Evolutionary conservation across 2,113 vertebrate genomes (phyloP).

Genomic region (Pelvicachromis taeniatus): DNA sequence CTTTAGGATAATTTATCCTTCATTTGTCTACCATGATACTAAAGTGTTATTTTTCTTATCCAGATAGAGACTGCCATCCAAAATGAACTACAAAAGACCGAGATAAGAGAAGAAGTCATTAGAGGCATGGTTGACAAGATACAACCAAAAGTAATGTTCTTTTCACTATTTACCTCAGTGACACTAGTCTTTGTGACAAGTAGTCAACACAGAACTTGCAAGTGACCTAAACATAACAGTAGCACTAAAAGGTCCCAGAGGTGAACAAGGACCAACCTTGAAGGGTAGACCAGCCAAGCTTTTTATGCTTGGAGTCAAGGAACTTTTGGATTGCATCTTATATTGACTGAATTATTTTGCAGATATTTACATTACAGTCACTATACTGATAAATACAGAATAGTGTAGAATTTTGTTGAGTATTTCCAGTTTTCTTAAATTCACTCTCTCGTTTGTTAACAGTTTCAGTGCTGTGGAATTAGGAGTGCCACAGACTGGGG

Average conservation of each 20-base stretch:
- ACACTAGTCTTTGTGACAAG: not conserved
- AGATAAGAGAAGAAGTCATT: not conserved
- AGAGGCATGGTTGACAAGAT: rapidly evolving
- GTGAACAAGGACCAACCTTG: not conserved
- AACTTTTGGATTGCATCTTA: not conserved
- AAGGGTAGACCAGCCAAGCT: not conserved
- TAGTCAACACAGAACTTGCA: not conserved
- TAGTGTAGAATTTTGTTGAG: not conserved
- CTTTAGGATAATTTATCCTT: not conserved
- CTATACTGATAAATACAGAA: not conserved
- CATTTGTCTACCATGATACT: not conserved
- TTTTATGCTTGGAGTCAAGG: not conserved
- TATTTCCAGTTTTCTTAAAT: not conserved
- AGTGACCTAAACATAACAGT: not conserved
- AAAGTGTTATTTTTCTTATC: not conserved
- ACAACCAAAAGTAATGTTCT: not conserved
- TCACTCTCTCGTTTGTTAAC: not conserved
- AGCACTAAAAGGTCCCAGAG: not conserved
- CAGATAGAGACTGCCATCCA: not conserved
- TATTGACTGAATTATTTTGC: not conserved
- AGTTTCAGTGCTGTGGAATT: slow-evolving; percentile 40
- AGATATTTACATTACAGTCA: not conserved
- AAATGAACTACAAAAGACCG: not conserved
- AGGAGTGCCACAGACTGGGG: slow-evolving; percentile 11
- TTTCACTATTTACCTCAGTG: not conserved